Percentiles rank a stretch among this genome's conserved stretches.
Conservation (phyloP, 2,797 vertebrate species). For the Apogon talboti region DNA sequence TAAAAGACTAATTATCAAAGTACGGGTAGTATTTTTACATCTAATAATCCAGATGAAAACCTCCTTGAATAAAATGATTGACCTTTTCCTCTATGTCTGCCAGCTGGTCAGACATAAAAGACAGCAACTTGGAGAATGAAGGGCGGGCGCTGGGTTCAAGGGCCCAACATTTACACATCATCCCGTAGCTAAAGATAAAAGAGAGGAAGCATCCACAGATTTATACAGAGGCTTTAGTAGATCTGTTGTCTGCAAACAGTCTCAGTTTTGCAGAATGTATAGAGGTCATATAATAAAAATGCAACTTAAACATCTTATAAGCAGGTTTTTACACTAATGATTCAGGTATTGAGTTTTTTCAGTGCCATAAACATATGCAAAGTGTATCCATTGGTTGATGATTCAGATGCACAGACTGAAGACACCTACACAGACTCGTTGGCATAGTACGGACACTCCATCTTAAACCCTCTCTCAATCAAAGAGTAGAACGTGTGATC, state of each 20-base stretch:
- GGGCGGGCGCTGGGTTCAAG: conserved; percentile 88
- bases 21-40: neutral
- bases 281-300: neutral
- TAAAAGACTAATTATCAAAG: neutral
- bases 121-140: conserved; percentile 88
- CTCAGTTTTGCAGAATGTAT: neutral
- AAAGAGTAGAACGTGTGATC: conserved; percentile 91
- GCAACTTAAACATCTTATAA: too few species aligned
- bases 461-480: conserved; percentile 93
- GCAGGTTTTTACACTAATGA: too few species aligned
- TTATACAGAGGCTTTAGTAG: neutral
- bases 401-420: neutral
- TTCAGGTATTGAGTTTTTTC: neutral
- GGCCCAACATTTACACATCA: conserved; percentile 93
- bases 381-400: neutral
- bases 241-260: neutral
- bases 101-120: conserved; percentile 88
- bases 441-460: conserved; percentile 95
- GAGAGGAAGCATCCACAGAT: neutral
- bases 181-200: conserved; percentile 82
- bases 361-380: neutral
- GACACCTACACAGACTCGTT: conserved; percentile 88
- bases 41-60: neutral
- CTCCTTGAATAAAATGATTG: conserved; percentile 16
- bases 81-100: conserved; percentile 88